Conservation (phyloP, 64 coral and sea anemone genomes). For the Pocillopora verrucosa region DNA sequence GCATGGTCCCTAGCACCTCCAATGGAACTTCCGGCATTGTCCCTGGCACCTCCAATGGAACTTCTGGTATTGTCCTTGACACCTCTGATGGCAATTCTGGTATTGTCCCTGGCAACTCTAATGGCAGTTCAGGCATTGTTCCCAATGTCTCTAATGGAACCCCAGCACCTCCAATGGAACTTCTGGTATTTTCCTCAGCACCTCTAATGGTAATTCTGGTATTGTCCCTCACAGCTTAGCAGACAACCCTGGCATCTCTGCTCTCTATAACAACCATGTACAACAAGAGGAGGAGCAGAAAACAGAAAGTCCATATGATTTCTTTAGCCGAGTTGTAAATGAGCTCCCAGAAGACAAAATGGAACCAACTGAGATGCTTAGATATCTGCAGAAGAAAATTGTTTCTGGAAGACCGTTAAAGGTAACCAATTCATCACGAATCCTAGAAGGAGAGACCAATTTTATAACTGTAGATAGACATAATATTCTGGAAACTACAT, state of each 20-base stretch:
- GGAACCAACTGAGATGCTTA: constrained; percentile 57
- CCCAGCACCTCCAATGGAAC: neutral
- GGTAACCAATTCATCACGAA: constrained; percentile 7
- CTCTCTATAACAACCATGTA: neutral
- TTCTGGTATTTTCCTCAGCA: neutral
- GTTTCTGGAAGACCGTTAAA: constrained; percentile 41
- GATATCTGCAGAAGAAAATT: constrained; percentile 54
- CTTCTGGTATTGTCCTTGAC: constrained; percentile 2
- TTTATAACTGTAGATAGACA: constrained; percentile 56
- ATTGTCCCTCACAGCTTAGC: neutral
- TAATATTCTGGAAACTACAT: constrained; percentile 66
- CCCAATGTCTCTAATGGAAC: neutral
- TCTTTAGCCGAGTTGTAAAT: constrained; percentile 35
- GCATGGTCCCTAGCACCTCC: neutral
- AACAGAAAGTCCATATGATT: constrained; percentile 6
- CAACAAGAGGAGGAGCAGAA: neutral
- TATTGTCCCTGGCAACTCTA: neutral
- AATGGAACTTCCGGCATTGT: neutral
- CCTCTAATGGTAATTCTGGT: neutral
- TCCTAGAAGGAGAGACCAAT: constrained; percentile 62
- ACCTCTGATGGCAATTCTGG: neutral
- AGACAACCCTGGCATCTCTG: neutral
- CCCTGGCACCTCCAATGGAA: neutral
- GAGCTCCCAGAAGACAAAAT: constrained; percentile 42
- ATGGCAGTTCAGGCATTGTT: neutral